Evolutionary conservation across 2,797 vertebrate species (phyloP).

Genomic region (Pyrrhura leucotis): DNA sequence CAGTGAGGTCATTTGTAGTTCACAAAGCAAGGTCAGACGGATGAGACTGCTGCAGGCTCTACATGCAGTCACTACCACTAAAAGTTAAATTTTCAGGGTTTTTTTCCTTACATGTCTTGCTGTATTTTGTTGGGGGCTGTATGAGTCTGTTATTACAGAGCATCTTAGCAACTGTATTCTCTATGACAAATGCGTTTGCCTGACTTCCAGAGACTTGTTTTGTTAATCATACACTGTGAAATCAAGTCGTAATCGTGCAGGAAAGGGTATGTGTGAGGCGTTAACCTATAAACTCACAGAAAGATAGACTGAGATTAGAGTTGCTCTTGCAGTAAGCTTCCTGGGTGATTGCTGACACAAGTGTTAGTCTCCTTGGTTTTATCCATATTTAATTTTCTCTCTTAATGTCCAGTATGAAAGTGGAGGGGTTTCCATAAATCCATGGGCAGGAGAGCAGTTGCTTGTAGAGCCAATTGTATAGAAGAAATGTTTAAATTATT

Average conservation of each 20-base stretch:
- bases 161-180: neutral
- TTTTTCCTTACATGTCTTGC: neutral
- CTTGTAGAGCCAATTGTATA: neutral
- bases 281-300: neutral
- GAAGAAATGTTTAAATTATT: neutral
- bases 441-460: neutral
- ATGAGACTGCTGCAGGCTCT: conserved; percentile 67
- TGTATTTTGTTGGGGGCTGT: conserved; percentile 13
- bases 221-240: neutral
- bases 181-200: neutral
- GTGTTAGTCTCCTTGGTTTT: neutral
- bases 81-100: conserved; percentile 69
- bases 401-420: neutral
- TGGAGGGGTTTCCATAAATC: neutral
- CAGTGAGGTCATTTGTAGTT: conserved; percentile 70
- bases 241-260: neutral
- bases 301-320: neutral
- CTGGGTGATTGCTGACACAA: neutral
- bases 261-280: neutral
- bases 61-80: conserved; percentile 70
- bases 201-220: neutral
- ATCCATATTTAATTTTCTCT: neutral
- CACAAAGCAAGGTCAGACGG: conserved; percentile 70
- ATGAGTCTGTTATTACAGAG: neutral
- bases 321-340: neutral